Conservation (phyloP, 1,140 invertebrate genomes). For the Oscheius sp. region DNA sequence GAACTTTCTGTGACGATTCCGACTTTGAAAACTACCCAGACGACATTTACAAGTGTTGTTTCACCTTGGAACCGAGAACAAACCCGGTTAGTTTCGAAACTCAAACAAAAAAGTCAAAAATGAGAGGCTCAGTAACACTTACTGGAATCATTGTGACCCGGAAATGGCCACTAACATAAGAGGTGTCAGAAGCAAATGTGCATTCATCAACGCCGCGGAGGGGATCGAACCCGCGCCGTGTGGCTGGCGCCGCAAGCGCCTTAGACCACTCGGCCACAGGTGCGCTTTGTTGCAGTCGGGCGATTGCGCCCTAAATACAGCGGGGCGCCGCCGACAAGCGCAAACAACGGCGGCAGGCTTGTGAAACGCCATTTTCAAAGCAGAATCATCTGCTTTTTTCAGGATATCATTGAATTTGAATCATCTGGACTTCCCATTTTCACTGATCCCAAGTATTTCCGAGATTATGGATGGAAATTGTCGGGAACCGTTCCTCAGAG, state of each 20-base stretch:
- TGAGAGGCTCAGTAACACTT: background rate
- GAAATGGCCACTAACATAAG: background rate
- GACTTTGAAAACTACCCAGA: conserved; percentile 57
- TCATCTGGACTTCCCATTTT: conserved; percentile 56
- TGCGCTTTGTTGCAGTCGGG: no score
- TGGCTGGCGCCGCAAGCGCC: background rate
- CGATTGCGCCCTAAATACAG: no score
- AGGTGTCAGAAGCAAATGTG: conserved; percentile 6
- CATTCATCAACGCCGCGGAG: background rate
- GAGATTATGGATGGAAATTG: conserved; percentile 58
- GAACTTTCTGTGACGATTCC: conserved; percentile 58
- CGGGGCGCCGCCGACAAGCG: no score
- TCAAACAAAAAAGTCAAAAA: background rate
- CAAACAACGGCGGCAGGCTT: no score
- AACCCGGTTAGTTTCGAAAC: conserved; percentile 44
- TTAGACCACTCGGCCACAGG: background rate
- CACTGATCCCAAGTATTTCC: conserved; percentile 60
- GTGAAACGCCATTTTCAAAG: no score
- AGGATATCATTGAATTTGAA: conserved; percentile 52
- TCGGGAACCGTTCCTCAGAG: conserved; percentile 54
- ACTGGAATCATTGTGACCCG: background rate
- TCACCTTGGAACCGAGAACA: conserved; percentile 53
- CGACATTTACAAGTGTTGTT: conserved; percentile 60
- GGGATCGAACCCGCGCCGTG: background rate
- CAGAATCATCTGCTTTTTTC: conserved; percentile 26